A percentile compares a stretch with the other conserved stretches of the same genome.
phyloP scores from a whole-genome alignment of 92 coral and sea anemone genomes.

The Zoanthus solanderi region DNA sequence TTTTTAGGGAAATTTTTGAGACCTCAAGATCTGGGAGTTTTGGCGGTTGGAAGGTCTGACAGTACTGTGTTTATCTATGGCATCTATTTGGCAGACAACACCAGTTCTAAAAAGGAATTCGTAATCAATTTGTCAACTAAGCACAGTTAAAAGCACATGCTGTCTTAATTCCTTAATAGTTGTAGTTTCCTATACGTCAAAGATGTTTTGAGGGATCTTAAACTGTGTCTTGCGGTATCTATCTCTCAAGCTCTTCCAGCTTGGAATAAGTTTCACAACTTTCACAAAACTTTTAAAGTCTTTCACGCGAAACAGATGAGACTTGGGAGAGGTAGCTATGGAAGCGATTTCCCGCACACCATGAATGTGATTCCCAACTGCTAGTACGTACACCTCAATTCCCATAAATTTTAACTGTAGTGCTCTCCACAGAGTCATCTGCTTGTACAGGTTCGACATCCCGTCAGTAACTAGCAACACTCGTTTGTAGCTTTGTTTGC shows the following conservation, averaged over 20 bases:
- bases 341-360: conserved; percentile 56
- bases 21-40: no score
- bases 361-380: conserved; percentile 48
- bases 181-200: not conserved
- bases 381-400: conserved; percentile 56
- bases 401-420: conserved; percentile 49
- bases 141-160: no score
- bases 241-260: conserved; percentile 11
- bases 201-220: not conserved
- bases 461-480: conserved; percentile 59
- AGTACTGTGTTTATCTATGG: no score
- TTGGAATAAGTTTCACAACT: conserved; percentile 52
- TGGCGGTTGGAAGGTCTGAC: no score
- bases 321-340: conserved; percentile 51
- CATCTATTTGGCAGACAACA: no score
- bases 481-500: conserved; percentile 17
- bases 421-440: conserved; percentile 50
- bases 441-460: conserved; percentile 50
- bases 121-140: no score
- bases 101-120: no score
- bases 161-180: no score
- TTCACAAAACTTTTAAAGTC: conserved; percentile 45
- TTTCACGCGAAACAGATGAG: conserved; percentile 58
- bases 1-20: no score
- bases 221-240: not conserved